Evolutionary conservation across 2,797 vertebrate species (phyloP), one percentile per base, ranked within the genome.

Genomic region (Selene dorsalis): DNA sequence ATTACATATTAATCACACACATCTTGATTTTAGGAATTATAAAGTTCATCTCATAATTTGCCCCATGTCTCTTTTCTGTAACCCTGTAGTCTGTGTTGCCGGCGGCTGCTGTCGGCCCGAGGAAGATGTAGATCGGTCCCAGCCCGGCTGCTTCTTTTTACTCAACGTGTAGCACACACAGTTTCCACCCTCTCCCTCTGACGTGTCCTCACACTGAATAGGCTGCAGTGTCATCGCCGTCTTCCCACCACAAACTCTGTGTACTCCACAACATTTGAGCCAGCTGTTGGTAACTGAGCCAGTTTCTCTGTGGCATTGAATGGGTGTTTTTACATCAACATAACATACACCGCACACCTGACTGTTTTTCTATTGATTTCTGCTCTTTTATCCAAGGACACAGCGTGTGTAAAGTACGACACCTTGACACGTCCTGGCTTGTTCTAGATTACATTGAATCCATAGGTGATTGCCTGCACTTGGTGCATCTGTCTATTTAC

Each of bases 351-450:
- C 41, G 14, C 39, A 41, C 39, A 41, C 39, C 3, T 6, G 32
- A 35, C 64, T 48, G 32, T 60, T 26, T 59, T 66, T 52, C 41
- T 69, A 83, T 80, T 77, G 80, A 84, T 84, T 86, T 82, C 32
- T 47, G 62, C 39, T 64, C 63, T 81, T 84, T 83, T 71, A 72
- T 79, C 50, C 77, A 84, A 87, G 83, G 77, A 86, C 83, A 77
- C 35, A 60, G 28, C 58, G 43, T 67, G 66, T 79, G 83, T 63
- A 72, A 72, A 71, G 67, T 69, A 69, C 45, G 65, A 72, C 77
- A 84, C 79, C 71, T 84, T 74, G 69, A 78, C 57, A 17, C 76
- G 64, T 60, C 68, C 62, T 71, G 68, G 60, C 58, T 57, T 60
- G 26, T 30, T 70, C 65, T 48, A 73, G 70, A 73, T 79, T 76